Base-by-base conservation (phyloP, 2,113 vertebrate genomes). In the Erythrolamprus reginae region DNA sequence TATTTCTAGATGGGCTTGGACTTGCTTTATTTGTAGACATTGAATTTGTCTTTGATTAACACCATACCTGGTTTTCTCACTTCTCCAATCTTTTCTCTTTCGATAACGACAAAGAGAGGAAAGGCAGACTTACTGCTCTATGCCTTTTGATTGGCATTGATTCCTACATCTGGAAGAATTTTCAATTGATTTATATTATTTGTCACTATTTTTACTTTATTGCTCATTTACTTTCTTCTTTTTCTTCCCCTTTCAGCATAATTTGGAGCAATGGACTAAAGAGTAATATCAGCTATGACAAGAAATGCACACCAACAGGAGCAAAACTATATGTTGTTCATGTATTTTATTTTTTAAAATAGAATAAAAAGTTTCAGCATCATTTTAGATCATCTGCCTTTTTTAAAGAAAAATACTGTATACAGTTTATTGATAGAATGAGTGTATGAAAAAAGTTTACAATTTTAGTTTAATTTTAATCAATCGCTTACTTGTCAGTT, bases 321-420 rank as follows among this genome's bases (percentile, higher is more conserved):
- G 21, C 53, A 28, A 87, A 89, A 92, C 90, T 23, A 0, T 56
- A 15, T 13, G 47, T 82, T 45, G 52, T 89, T 92, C 26, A 23
- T 28, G 23, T 45, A 24, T 38, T 42, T 45, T 86, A 3, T n/a
- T 88, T 55, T 50, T 91, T n/a, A 83, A 89, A 48, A 9, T 0
- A 0, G 38, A 96, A 95, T 96, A 95, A 96, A 28, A 65, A 2
- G 1, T 23, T 56, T 92, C 38, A 8, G 15, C 48, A 52, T 84
- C 52, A 28, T 53, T 92, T 88, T 12, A 77, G 15, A 9, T 26
- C 77, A 92, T 91, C 89, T 1, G 33, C 24, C 15, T 21, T 33
- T 87, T 33, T 87, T 48, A 3, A 1, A 58, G 12, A 51, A 82
- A 87, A 45, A 50, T 51, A n/a, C n/a, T n/a, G n/a, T n/a, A 28